Evolutionary conservation across 30 jellyfish, hydroid and myxozoan genomes (phyloP).

Genomic region (Aurelia aurita complex sp. Pacific): DNA sequence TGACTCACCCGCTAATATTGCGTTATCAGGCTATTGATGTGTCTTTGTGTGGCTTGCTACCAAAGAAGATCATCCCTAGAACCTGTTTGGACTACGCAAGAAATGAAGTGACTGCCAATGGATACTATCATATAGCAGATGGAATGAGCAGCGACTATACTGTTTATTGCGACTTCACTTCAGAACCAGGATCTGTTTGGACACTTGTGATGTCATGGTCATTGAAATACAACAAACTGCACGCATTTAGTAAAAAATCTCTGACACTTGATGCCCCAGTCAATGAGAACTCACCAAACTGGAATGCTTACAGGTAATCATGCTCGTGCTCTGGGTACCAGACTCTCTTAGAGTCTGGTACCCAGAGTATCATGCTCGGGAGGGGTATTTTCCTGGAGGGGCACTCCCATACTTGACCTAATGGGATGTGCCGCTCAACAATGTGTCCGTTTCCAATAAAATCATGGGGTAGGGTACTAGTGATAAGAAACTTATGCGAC

Average conservation of each 20-base stretch:
- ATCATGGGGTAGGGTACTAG: no score
- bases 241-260: not conserved
- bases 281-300: conserved; percentile 28
- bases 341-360: no score
- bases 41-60: no score
- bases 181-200: conserved; percentile 63
- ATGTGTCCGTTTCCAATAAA: no score
- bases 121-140: conserved; percentile 11
- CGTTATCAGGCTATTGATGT: no score
- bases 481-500: no score
- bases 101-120: conserved; percentile 1
- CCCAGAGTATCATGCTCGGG: no score
- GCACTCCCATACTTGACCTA: no score
- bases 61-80: not conserved
- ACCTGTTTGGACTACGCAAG: conserved; percentile 29
- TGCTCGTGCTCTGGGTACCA: no score
- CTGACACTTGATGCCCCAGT: conserved; percentile 9
- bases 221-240: not conserved
- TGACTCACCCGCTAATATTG: no score
- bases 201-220: conserved; percentile 48
- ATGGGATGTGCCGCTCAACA: no score
- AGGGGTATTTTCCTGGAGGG: no score
- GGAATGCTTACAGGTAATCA: conserved; percentile 8
- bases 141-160: not conserved
- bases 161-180: conserved; percentile 40